Evolutionary conservation across 2,888 invertebrate genomes (phyloP).

Genomic region (Pachydiplax longipennis): DNA sequence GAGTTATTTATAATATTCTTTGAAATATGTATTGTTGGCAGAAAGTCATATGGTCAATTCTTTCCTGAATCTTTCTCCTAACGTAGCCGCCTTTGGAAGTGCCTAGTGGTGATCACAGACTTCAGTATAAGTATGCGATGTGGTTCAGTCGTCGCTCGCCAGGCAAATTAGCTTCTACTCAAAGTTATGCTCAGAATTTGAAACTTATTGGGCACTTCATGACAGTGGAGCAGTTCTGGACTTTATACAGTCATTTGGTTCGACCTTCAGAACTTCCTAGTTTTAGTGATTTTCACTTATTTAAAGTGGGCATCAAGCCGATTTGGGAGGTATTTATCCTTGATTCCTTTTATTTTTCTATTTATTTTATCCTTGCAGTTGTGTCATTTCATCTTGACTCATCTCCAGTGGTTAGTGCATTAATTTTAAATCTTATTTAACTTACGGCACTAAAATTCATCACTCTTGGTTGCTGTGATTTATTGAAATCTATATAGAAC

Average conservation of each 20-base stretch:
- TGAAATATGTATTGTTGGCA: not conserved
- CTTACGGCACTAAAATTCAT: not conserved
- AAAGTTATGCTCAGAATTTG: constrained; percentile 78
- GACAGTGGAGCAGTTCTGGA: constrained; percentile 98
- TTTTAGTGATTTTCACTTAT: constrained; percentile 93
- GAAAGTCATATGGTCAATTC: constrained; percentile 54
- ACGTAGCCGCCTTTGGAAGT: constrained; percentile 71
- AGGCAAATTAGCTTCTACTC: constrained; percentile 64
- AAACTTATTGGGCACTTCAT: constrained; percentile 87
- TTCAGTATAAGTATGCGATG: constrained; percentile 92
- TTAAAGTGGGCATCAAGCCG: constrained; percentile 97
- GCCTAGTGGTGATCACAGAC: constrained; percentile 85
- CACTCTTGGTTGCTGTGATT: not conserved
- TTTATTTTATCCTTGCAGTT: not conserved
- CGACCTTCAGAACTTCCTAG: constrained; percentile 89
- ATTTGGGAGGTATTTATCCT: constrained; percentile 87
- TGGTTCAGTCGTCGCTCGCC: constrained; percentile 80
- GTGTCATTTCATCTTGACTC: not conserved
- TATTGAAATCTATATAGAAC: not conserved
- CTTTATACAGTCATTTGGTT: constrained; percentile 88
- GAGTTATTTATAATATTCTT: not conserved
- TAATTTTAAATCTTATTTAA: not conserved
- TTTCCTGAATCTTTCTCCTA: constrained; percentile 58
- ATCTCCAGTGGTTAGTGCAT: not conserved
- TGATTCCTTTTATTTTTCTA: not conserved